Evolutionary conservation across 2,888 invertebrate genomes (phyloP), one percentile per base, ranked within the genome.

Genomic region (Drosophila nigritarsus): DNA sequence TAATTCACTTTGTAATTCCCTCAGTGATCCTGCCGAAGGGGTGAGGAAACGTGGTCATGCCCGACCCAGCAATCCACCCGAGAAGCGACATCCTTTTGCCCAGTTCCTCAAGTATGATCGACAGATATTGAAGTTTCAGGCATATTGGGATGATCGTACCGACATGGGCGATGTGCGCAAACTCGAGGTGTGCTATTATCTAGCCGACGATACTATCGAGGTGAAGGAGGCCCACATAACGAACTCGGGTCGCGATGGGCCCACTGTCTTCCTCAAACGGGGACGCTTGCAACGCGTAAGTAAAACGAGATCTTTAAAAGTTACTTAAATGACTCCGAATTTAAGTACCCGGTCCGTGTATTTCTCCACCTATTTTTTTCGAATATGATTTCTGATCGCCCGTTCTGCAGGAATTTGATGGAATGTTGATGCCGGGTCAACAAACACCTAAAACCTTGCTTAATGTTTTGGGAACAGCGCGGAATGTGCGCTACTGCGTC

Each of bases 101-200:
- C 96, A 98, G 91, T 98, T 98, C 93, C 93, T 98, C 61, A 96
- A 96, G 83, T 96, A 96, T 89, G 98, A 98, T 92, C 94, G 96
- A 84, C 95, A 96, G 92, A 94, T 93, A 92, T 82, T 94, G 89
- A 95, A 97, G 80, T 98, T 98, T 92, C 95, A 95, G 85, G 98
- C 96, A n/a, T 97, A 96, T 91, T 98, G 98, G 98, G 98, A 98
- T 91, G 98, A 98, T 91, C 95, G 96, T 9, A 95, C 95, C 2
- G 95, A 96, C 88, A 96, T 96, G 90, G 98, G 98, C 0, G 95
- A 95, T 67, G 92, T 97, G 30, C 96, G 98, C 77, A 94, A 96
- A 84, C 93, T 98, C 68, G 96, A 97, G 90, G 94, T 98, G 13
- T 96, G 96, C 88, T 98, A 97, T 91, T 98, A 96, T 92, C 94